Conservation (phyloP, 1,140 invertebrate species). For the Drosophila trapezifrons region DNA sequence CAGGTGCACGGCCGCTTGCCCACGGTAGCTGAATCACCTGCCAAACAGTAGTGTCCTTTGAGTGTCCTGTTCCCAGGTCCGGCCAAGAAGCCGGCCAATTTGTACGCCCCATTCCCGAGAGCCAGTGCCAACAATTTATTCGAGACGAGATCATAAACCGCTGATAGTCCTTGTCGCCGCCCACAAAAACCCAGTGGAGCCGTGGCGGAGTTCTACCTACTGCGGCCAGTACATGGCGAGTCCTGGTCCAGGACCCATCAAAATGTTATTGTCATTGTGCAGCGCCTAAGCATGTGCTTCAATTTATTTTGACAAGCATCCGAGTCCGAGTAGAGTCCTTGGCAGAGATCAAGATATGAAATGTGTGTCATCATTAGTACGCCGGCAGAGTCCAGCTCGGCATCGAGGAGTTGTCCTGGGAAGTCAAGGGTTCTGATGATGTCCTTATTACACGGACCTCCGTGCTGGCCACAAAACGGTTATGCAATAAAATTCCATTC, state of each 20-base stretch:
- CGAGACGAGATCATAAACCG: conserved; percentile 66
- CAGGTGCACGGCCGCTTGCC: conserved; percentile 26
- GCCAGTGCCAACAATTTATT: conserved; percentile 31
- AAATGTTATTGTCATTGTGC: conserved; percentile 67
- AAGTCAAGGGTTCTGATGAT: conserved; percentile 63
- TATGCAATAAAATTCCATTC: conserved; percentile 72
- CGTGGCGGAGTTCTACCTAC: conserved; percentile 2
- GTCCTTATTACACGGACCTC: conserved; percentile 61
- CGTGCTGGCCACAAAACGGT: conserved; percentile 55
- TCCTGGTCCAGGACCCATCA: conserved; percentile 30
- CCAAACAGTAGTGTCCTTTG: conserved; percentile 53
- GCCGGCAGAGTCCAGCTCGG: conserved; percentile 24
- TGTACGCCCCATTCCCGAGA: conserved; percentile 44
- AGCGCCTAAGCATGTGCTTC: conserved; percentile 79
- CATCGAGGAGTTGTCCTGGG: conserved; percentile 7
- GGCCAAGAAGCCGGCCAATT: conserved; percentile 54
- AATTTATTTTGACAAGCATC: conserved; percentile 74
- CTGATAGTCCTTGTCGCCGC: conserved; percentile 58
- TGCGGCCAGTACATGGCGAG: background rate
- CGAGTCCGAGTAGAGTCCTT: conserved; percentile 41
- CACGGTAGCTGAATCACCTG: conserved; percentile 58
- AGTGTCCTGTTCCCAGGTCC: conserved; percentile 2
- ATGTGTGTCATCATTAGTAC: conserved; percentile 81
- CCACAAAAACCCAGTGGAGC: conserved; percentile 24
- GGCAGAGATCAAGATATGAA: conserved; percentile 72